Evolutionary conservation across 53 echinoderm and acorn worm species (phyloP), one percentile per base, ranked within the genome.

Genomic region (Paelopatides confundens): DNA sequence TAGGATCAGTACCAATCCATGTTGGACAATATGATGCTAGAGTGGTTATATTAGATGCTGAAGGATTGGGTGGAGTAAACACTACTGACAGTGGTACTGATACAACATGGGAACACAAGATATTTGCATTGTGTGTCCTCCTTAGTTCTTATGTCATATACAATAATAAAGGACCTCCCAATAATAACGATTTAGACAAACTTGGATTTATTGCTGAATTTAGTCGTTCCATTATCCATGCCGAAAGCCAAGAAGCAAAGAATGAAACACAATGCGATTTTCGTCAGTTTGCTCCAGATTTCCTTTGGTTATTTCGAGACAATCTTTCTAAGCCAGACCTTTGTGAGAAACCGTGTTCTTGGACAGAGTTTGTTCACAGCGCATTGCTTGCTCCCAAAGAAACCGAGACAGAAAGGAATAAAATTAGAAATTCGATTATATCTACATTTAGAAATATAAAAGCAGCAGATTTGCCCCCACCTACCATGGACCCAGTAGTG

Each of bases 251-350:
- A 4, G 24, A 48, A 17, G n/a, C 11, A 17, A 17, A 53, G 4
- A 12, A 53, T 0, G 18, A 53, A 53, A 21, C 54, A 21, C n/a
- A 24, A 24, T 24, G 36, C 21, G 77, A 29, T 21, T 77, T 49
- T 0, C 49, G 8, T 47, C 18, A 46, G 17, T 15, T 48, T 23
- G 47, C 49, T 1, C 77, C 77, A 2, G 26, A 50, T 30, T 77
- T 77, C 48, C 48, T 77, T 6, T 77, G 77, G 50, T 38, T 77
- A 18, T 46, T 77, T 29, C 43, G 77, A 49, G 31, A 77, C 48
- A 8, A 4, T 21, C 54, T 53, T 4, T 53, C 0, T 21, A 53
- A 0, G 18, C 54, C 54, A 53, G 54, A 21, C 1, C 54, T 53
- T 53, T 14, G 18, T 1, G 17, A 17, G 4, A 3, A n/a, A 21